Conservation (phyloP, 2,797 vertebrate genomes). For the Atherinosoma microstoma region DNA sequence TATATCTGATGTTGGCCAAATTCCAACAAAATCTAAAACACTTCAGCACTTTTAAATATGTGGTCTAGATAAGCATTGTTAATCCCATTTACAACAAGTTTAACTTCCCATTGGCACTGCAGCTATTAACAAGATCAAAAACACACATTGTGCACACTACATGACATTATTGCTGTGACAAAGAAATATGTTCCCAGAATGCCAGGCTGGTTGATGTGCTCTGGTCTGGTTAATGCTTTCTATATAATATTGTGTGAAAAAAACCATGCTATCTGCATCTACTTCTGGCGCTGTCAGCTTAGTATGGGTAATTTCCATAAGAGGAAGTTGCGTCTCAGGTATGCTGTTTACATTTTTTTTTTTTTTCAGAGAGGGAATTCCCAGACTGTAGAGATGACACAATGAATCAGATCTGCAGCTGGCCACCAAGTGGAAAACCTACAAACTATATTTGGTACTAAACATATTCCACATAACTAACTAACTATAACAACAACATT, state of each 20-base stretch:
- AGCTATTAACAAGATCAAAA: neutral
- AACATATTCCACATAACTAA: slow-evolving; percentile 11
- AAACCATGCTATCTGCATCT: neutral
- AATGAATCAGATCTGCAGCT: slow-evolving; percentile 43
- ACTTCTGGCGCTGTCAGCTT: slow-evolving; percentile 6
- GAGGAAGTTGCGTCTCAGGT: slow-evolving; percentile 37
- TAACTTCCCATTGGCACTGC: slow-evolving; percentile 4
- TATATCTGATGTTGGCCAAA: slow-evolving; percentile 19
- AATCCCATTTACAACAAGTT: slow-evolving; percentile 4
- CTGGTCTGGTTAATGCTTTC: slow-evolving; percentile 1
- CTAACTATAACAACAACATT: slow-evolving; percentile 6
- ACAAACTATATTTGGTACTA: slow-evolving; percentile 22
- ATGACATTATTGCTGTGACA: slow-evolving; percentile 1
- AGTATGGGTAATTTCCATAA: slow-evolving; percentile 28
- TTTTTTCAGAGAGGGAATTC: slow-evolving; percentile 63
- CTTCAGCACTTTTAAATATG: neutral
- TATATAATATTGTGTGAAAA: slow-evolving; percentile 15
- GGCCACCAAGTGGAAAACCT: slow-evolving; percentile 19
- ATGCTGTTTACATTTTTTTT: slow-evolving; percentile 21
- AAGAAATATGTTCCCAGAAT: slow-evolving; percentile 5
- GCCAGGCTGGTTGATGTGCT: neutral
- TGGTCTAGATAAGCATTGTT: slow-evolving; percentile 4
- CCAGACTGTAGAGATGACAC: slow-evolving; percentile 56
- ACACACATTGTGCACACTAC: slow-evolving; percentile 6
- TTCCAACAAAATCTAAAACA: slow-evolving; percentile 23